These are phyloP conservation scores for Lanius ludovicianus DNA, from an alignment of 2,113 vertebrate genomes.

Conservation along the genomic window DNA sequence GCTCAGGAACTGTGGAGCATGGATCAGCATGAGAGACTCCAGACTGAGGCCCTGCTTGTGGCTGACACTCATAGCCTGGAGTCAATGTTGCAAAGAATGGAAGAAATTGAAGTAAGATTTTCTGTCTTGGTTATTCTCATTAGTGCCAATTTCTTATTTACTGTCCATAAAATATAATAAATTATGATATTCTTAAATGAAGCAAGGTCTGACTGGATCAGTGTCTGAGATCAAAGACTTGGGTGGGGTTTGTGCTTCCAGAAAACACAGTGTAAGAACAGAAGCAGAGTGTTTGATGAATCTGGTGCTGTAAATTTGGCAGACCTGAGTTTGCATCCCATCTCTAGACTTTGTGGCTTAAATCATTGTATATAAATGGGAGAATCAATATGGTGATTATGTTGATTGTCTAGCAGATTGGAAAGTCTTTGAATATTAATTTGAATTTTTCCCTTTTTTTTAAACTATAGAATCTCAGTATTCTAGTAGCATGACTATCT, in stretches of 20 bases:
- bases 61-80: slow-evolving; percentile 75
- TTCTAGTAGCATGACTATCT: not conserved
- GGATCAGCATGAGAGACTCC: slow-evolving; percentile 45
- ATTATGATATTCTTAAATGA: not conserved
- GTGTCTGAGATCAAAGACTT: not conserved
- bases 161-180: not conserved
- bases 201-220: not conserved
- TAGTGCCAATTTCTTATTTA: not conserved
- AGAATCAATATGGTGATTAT: not conserved
- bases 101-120: slow-evolving; percentile 91
- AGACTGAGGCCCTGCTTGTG: not conserved
- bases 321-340: not conserved
- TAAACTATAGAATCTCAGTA: not conserved
- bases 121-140: not conserved
- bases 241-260: not conserved
- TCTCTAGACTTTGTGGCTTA: not conserved
- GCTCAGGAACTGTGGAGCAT: slow-evolving; percentile 48
- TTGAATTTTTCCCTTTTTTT: not conserved
- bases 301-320: not conserved
- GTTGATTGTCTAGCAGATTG: not conserved
- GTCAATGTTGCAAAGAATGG: slow-evolving; percentile 90
- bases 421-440: not conserved
- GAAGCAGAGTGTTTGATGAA: not conserved
- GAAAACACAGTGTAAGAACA: not conserved
- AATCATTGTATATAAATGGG: not conserved